Evolutionary conservation across 2,797 vertebrate species (phyloP), one percentile per base, ranked within the genome.

Genomic region (Loriculus beryllinus): DNA sequence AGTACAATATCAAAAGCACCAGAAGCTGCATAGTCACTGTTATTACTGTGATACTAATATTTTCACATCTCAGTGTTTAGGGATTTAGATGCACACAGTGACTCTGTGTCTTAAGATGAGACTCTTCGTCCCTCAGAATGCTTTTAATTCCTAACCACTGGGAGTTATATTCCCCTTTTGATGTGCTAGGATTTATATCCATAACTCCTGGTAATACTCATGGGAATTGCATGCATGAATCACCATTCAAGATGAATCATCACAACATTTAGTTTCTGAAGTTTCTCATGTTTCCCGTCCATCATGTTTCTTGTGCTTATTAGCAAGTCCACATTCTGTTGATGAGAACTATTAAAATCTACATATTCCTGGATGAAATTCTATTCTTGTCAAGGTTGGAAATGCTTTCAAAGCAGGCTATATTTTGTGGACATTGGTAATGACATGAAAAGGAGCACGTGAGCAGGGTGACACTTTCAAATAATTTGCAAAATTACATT

Each of bases 181-280:
- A 87, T 92, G 84, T 92, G 87, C 62, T 70, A 62, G 87, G 91
- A 86, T 97, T 96, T 95, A 64, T 85, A 87, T n/a, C 74, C 78
- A 17, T 40, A 70, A 80, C 88, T 93, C 84, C 79, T 88, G 69
- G 72, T 63, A 90, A 88, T 90, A 29, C 92, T 68, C 94, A 79
- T 16, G 87, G 93, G 96, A 95, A 86, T 71, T 93, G 93, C 51
- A 45, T 86, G 86, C 81, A 63, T 40, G 81, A 94, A 86, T 95
- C 92, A 40, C 62, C 54, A 16, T 23, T 92, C 3, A 81, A 87
- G 75, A 86, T 49, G 81, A 89, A 88, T 71, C 85, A 90, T 82
- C 74, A 75, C 49, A 76, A 72, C 37, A 14, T 68, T 83, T 14
- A 28, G n/a, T 81, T 86, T 80, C 49, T 75, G 52, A 60, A 95